Percentiles rank a stretch among this genome's conserved stretches.
Evolutionary conservation across 1,140 invertebrate genomes (phyloP).

Genomic region (Anoplophora glabripennis): DNA sequence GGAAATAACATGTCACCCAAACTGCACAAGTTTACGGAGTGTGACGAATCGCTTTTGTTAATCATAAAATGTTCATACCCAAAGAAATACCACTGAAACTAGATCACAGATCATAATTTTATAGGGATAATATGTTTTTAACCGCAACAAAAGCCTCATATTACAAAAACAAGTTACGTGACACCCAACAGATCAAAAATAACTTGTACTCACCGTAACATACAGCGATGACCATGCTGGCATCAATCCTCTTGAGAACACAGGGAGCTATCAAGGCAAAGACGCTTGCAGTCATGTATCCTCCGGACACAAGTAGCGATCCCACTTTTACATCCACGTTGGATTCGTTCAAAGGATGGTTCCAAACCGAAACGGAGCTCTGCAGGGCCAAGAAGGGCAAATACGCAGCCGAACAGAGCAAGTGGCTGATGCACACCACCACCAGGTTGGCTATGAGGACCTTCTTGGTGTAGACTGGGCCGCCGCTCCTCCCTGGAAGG

Average conservation of each 20-base stretch:
- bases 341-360: conserved; percentile 33
- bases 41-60: no score
- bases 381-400: conserved; percentile 62
- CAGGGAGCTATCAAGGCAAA: conserved; percentile 55
- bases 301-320: conserved; percentile 51
- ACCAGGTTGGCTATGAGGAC: conserved; percentile 55
- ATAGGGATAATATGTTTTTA: no score
- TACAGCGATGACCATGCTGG: conserved; percentile 52
- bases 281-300: conserved; percentile 55
- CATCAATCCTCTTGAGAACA: conserved; percentile 56
- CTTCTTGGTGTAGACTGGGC: conserved; percentile 47
- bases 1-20: no score
- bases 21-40: no score
- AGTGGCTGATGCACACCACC: conserved; percentile 57
- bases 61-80: no score
- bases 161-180: no score
- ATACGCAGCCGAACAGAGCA: conserved; percentile 61
- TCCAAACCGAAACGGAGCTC: conserved; percentile 53
- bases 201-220: conserved; percentile 27
- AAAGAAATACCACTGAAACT: no score
- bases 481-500: conserved; percentile 51
- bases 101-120: no score
- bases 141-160: no score
- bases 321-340: conserved; percentile 19
- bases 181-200: no score